A percentile compares a stretch with the other conserved stretches of the same genome.
Evolutionary conservation across 2,888 invertebrate species (phyloP).

Genomic region (Lypha dubia): DNA sequence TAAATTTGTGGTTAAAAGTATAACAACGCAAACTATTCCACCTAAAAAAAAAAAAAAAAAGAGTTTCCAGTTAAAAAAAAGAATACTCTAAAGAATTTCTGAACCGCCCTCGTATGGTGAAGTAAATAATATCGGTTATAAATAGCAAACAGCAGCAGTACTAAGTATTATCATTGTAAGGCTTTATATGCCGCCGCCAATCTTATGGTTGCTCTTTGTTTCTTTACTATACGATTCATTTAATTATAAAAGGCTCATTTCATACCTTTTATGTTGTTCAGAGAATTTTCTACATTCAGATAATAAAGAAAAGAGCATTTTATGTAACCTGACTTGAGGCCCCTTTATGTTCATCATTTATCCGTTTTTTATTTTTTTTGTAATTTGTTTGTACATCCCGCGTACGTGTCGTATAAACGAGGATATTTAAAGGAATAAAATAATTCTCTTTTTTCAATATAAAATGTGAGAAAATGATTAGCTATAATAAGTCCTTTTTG

Average conservation of each 20-base stretch:
- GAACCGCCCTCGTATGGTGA: background rate
- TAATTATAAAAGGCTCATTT: constrained; percentile 65
- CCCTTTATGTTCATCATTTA: constrained; percentile 31
- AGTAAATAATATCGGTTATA: constrained; percentile 6
- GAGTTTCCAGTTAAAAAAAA: no score
- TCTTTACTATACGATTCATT: constrained; percentile 55
- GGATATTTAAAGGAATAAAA: constrained; percentile 7
- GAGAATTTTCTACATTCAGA: background rate
- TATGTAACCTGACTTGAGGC: constrained; percentile 42
- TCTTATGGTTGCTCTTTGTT: constrained; percentile 37
- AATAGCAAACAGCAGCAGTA: constrained; percentile 7
- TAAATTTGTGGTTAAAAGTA: no score
- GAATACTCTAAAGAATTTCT: background rate
- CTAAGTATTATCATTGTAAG: constrained; percentile 34
- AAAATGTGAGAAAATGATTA: no score
- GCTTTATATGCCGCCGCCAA: constrained; percentile 26
- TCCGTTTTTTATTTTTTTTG: constrained; percentile 42
- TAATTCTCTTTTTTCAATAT: no score
- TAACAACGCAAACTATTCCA: no score
- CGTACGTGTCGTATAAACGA: background rate
- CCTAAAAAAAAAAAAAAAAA: no score
- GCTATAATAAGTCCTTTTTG: no score
- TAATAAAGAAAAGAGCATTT: constrained; percentile 13
- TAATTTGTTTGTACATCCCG: constrained; percentile 26
- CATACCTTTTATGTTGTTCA: constrained; percentile 28